phyloP scores from a whole-genome alignment of 1,140 invertebrate species.

The Megalopta genalis region DNA sequence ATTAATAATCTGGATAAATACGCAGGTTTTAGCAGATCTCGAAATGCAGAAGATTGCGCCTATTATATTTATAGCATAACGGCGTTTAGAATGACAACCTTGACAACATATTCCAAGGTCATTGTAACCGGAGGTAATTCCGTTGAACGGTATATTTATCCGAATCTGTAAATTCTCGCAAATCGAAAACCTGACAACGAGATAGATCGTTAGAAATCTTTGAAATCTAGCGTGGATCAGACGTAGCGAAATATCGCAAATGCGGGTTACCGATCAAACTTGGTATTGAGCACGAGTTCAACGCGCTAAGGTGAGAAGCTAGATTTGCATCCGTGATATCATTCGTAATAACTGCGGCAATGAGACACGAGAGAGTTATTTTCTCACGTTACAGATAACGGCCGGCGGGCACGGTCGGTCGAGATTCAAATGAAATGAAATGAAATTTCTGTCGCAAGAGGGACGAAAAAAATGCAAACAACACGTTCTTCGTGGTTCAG shows the following conservation, averaged over 20 bases:
- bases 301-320: constrained; percentile 37
- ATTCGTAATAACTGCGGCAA: constrained; percentile 44
- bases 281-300: neutral
- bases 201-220: neutral
- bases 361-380: constrained; percentile 43
- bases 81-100: too few relatives aligned
- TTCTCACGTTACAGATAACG: constrained; percentile 60
- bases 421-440: neutral
- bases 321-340: constrained; percentile 33
- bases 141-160: too few relatives aligned
- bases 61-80: too few relatives aligned
- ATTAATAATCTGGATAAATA: too few relatives aligned
- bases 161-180: too few relatives aligned
- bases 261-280: neutral
- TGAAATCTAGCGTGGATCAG: too few relatives aligned
- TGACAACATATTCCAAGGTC: too few relatives aligned
- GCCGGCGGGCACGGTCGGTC: constrained; percentile 7
- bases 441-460: neutral
- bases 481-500: neutral
- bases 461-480: too few relatives aligned
- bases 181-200: neutral
- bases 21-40: too few relatives aligned
- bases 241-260: too few relatives aligned
- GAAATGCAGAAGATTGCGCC: too few relatives aligned
- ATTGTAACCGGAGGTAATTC: neutral